These are phyloP conservation scores for Apogon talboti DNA, from an alignment of 2,797 vertebrate species.

Conservation along the genomic window DNA sequence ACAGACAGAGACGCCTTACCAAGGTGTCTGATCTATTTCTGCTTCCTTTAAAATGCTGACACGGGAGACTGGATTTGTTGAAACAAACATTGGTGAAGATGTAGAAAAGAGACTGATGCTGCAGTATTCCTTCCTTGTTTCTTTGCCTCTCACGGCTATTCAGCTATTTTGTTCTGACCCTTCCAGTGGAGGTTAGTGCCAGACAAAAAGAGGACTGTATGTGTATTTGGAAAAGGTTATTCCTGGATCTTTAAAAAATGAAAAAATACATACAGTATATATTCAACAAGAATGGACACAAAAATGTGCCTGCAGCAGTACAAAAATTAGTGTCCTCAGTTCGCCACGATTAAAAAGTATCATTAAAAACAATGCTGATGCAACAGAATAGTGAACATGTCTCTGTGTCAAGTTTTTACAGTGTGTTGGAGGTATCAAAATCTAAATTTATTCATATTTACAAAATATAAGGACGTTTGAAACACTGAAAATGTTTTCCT, in stretches of 20 bases:
- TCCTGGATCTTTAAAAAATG: constrained; percentile 4
- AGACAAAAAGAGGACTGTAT: constrained; percentile 16
- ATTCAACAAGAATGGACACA: no score
- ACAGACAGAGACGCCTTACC: constrained; percentile 1
- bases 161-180: constrained; percentile 5
- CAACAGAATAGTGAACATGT: no score
- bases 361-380: no score
- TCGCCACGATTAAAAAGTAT: no score
- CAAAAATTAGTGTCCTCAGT: no score
- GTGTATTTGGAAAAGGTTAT: constrained; percentile 15
- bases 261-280: no score
- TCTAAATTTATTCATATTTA: no score
- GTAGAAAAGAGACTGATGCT: constrained; percentile 12
- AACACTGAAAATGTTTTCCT: no score
- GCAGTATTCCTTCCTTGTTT: constrained; percentile 13
- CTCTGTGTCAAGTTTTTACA: no score
- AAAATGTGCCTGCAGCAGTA: neutral
- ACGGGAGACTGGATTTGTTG: neutral
- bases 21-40: constrained; percentile 10
- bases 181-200: constrained; percentile 2
- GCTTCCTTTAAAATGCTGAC: constrained; percentile 34
- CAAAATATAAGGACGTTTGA: no score
- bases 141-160: constrained; percentile 10
- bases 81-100: constrained; percentile 43
- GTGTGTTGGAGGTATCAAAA: no score